phyloP scores from a whole-genome alignment of 2,797 vertebrate species.

The Sebastes aleutianus region DNA sequence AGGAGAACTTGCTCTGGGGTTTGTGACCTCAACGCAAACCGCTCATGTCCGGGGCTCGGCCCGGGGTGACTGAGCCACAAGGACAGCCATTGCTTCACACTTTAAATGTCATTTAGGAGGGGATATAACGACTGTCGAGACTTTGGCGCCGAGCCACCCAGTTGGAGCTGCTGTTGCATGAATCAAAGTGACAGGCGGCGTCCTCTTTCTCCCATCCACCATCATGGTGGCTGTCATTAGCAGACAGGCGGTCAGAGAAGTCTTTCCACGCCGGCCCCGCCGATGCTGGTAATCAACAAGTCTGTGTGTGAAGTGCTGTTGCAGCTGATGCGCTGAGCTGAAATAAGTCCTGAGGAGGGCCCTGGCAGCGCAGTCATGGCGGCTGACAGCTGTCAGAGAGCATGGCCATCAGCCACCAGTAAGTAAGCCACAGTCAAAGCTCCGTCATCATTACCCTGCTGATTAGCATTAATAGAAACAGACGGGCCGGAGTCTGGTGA shows the following conservation, averaged over 20 bases:
- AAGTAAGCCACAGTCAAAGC: constrained; percentile 61
- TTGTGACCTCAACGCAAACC: constrained; percentile 62
- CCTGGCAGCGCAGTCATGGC: constrained; percentile 55
- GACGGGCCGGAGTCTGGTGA: constrained; percentile 46
- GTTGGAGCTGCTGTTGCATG: constrained; percentile 61
- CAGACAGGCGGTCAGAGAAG: constrained; percentile 66
- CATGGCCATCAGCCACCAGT: constrained; percentile 71
- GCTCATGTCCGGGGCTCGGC: constrained; percentile 47
- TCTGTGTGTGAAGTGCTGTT: constrained; percentile 60
- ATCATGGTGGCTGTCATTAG: constrained; percentile 74
- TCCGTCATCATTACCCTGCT: constrained; percentile 70
- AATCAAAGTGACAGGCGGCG: constrained; percentile 80
- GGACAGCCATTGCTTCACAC: constrained; percentile 78
- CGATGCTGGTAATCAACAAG: constrained; percentile 73
- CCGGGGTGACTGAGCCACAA: constrained; percentile 73
- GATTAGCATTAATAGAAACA: constrained; percentile 73
- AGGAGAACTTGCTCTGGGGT: constrained; percentile 51
- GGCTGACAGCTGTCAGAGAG: constrained; percentile 79
- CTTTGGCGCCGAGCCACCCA: constrained; percentile 68
- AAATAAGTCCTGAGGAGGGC: constrained; percentile 70
- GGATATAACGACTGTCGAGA: constrained; percentile 72
- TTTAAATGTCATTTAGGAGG: constrained; percentile 77
- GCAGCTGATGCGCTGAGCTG: constrained; percentile 60
- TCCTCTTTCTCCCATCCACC: constrained; percentile 67
- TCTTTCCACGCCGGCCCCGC: constrained; percentile 55